phyloP scores from a whole-genome alignment of 2,888 invertebrate species.

The Ophioninae sp. region DNA sequence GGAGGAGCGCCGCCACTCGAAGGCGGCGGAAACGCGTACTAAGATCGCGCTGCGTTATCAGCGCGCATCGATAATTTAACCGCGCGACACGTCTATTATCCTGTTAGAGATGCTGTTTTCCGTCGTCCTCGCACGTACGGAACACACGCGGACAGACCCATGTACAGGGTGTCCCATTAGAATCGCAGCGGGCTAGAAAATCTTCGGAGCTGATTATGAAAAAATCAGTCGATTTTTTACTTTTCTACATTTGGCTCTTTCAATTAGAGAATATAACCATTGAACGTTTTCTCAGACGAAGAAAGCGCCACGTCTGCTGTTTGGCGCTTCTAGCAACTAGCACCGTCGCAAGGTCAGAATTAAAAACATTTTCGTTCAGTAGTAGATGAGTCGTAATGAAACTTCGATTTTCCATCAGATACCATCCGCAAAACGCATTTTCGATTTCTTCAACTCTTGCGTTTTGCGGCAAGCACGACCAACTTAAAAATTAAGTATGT shows the following conservation, averaged over 20 bases:
- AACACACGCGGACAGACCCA: neutral
- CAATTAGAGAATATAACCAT: too few species aligned
- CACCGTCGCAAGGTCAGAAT: too few species aligned
- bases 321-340: too few species aligned
- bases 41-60: neutral
- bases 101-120: slow-evolving; percentile 57
- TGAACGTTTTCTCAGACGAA: too few species aligned
- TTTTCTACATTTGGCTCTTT: neutral
- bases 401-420: too few species aligned
- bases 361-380: too few species aligned
- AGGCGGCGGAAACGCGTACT: neutral
- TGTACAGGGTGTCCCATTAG: slow-evolving; percentile 1
- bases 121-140: slow-evolving; percentile 25
- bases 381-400: too few species aligned
- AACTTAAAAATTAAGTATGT: too few species aligned
- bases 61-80: slow-evolving; percentile 58
- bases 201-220: neutral
- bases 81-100: slow-evolving; percentile 69
- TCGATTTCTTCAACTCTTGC: too few species aligned
- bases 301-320: too few species aligned
- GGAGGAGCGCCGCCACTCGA: neutral
- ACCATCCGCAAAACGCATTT: too few species aligned
- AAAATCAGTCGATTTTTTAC: neutral
- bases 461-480: too few species aligned
- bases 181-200: neutral